Evolutionary conservation across 2,113 vertebrate genomes (phyloP), one percentile per base, ranked within the genome.

Genomic region (Syrrhaptes paradoxus): DNA sequence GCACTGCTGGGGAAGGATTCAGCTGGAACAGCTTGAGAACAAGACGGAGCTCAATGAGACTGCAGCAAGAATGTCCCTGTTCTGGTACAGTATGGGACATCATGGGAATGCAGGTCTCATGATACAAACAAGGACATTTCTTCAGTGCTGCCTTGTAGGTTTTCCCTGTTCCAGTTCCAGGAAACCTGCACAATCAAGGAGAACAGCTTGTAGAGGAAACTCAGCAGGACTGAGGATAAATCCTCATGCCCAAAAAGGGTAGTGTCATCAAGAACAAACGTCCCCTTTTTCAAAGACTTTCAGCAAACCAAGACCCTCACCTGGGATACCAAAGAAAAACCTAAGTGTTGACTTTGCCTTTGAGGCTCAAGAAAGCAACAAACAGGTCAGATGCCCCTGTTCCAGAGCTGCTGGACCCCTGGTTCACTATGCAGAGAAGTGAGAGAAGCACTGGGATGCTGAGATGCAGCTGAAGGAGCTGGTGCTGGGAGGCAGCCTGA

Each of bases 401-500:
- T 89, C 45, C 45, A 85, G 71, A 85, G 38, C 20, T 49, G 9
- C 25, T 77, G 58, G 14, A 49, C 17, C 10, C 9, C 46, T 54
- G 7, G 3, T 41, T 76, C 1, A 1, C 36, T 52, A 15, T 0
- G 0, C 20, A 72, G 20, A 21, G 58, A 66, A 21, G 10, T 20
- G 19, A 49, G 38, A 85, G 71, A 55, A 77, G 13, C 41, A 61
- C 14, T 52, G 22, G 34, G 16, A 65, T 73, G 58, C 45, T 61
- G 49, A 72, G 62, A 31, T 2, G 3, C 13, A 72, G 34, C 18
- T 41, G 41, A 65, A 90, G 51, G 17, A 88, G 18, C 8, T 68
- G 32, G 29, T 67, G 20, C 12, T 75, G 43, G 46, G 46, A 91
- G 3, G 10, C 19, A 85, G 8, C 17, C 36, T 57, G 59, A 58